A percentile compares a stretch with the other conserved stretches of the same genome.
phyloP scores from a whole-genome alignment of 1,140 invertebrate species.

The Ectropis grisescens region DNA sequence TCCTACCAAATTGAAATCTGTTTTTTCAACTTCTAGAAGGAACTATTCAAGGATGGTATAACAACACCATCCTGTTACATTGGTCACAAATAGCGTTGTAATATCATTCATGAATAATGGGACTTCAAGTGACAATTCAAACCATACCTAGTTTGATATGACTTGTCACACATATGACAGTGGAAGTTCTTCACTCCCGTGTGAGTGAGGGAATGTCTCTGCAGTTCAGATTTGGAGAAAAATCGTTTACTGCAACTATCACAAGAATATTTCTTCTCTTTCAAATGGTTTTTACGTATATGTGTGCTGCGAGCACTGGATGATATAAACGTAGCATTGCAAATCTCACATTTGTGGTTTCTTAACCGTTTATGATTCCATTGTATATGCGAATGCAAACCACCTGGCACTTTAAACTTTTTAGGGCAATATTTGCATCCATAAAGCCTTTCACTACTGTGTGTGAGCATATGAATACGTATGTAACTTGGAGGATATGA shows the following conservation, averaged over 20 bases:
- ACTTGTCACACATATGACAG: slow-evolving; percentile 61
- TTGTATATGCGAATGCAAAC: slow-evolving; percentile 55
- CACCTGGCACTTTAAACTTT: slow-evolving; percentile 59
- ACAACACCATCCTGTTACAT: too few species aligned
- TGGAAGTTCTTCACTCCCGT: slow-evolving; percentile 61
- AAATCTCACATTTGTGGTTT: slow-evolving; percentile 59
- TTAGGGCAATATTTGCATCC: slow-evolving; percentile 63
- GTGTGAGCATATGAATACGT: slow-evolving; percentile 58
- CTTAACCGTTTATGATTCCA: slow-evolving; percentile 63
- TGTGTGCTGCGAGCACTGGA: slow-evolving; percentile 57
- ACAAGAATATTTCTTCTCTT: slow-evolving; percentile 62
- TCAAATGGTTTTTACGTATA: slow-evolving; percentile 58
- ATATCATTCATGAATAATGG: too few species aligned
- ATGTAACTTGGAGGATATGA: slow-evolving; percentile 62
- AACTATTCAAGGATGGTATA: too few species aligned
- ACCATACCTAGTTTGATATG: slow-evolving; percentile 62
- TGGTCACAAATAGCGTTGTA: too few species aligned
- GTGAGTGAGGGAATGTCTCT: slow-evolving; percentile 56
- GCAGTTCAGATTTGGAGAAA: slow-evolving; percentile 55
- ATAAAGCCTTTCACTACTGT: slow-evolving; percentile 47
- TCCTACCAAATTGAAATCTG: neutral
- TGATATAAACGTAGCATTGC: slow-evolving; percentile 58
- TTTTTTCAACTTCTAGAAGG: slow-evolving; percentile 7
- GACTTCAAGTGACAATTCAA: slow-evolving; percentile 62
- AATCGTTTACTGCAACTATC: slow-evolving; percentile 58